phyloP scores from a whole-genome alignment of 2,888 invertebrate species.

The Calameuta pallipes region DNA sequence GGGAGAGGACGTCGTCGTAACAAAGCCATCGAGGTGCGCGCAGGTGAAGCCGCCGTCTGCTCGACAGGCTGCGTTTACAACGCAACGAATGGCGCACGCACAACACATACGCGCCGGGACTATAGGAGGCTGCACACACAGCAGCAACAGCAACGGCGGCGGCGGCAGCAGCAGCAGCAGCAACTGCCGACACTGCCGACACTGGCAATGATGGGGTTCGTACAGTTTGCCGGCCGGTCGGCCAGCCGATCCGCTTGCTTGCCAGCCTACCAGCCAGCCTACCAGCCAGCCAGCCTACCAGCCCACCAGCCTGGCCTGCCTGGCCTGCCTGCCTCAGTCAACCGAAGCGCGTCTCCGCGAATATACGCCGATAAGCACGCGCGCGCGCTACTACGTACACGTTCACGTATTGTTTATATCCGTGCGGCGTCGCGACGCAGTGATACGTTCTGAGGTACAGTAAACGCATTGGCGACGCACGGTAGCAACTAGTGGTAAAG shows the following conservation, averaged over 20 bases:
- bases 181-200: neutral
- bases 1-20: neutral
- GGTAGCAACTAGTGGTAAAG: too few species aligned
- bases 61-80: constrained; percentile 37
- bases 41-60: constrained; percentile 37
- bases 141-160: neutral
- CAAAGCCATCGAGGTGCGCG: constrained; percentile 11
- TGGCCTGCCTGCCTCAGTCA: constrained; percentile 41
- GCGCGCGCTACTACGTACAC: too few species aligned
- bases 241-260: neutral
- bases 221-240: constrained; percentile 15
- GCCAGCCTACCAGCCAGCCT: constrained; percentile 15
- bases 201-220: constrained; percentile 24
- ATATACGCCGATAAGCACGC: constrained; percentile 13
- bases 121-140: neutral
- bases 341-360: constrained; percentile 41
- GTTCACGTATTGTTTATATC: too few species aligned
- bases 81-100: constrained; percentile 9
- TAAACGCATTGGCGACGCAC: too few species aligned
- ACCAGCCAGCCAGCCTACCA: constrained; percentile 10
- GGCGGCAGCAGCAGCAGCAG: neutral
- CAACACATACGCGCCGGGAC: neutral
- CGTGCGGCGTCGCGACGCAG: too few species aligned
- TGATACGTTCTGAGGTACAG: too few species aligned
- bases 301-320: constrained; percentile 22